Percentiles rank a stretch among this genome's conserved stretches.
These are phyloP conservation scores for Apus apus DNA, from an alignment of 2,113 vertebrate genomes.

Conservation along the genomic window DNA sequence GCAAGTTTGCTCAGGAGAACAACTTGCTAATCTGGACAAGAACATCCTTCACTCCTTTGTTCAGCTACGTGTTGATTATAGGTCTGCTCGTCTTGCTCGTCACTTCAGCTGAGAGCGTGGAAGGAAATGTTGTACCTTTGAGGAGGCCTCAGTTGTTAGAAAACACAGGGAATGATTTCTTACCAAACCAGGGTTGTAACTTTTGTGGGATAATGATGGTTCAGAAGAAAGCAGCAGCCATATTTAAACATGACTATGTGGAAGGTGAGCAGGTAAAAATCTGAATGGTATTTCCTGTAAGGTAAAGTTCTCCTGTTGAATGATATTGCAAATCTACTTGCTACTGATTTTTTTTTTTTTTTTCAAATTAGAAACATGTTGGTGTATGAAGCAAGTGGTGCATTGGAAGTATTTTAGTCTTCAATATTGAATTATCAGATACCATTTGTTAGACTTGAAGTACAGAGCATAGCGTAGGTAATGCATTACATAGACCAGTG, in stretches of 20 bases:
- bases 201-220: slow-evolving; percentile 60
- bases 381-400: slow-evolving; percentile 42
- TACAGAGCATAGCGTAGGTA: slow-evolving; percentile 66
- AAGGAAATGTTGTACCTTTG: background rate
- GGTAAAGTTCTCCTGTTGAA: slow-evolving; percentile 50
- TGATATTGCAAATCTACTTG: slow-evolving; percentile 37
- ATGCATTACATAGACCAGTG: slow-evolving; percentile 65
- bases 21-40: slow-evolving; percentile 96
- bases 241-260: slow-evolving; percentile 38
- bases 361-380: slow-evolving; percentile 8
- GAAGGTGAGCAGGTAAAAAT: slow-evolving; percentile 33
- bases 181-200: slow-evolving; percentile 44
- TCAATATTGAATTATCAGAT: slow-evolving; percentile 51
- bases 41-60: slow-evolving; percentile 98
- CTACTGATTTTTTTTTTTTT: slow-evolving; percentile 16
- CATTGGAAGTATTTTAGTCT: slow-evolving; percentile 47
- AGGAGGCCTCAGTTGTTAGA: slow-evolving; percentile 40
- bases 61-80: slow-evolving; percentile 96
- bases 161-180: slow-evolving; percentile 69
- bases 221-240: slow-evolving; percentile 68
- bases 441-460: slow-evolving; percentile 58
- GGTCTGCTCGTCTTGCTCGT: slow-evolving; percentile 91
- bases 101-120: slow-evolving; percentile 90
- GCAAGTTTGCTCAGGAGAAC: slow-evolving; percentile 98
- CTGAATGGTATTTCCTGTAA: slow-evolving; percentile 4